Evolutionary conservation across 1,140 invertebrate genomes (phyloP).

Genomic region (Drosophila subpulchrella): DNA sequence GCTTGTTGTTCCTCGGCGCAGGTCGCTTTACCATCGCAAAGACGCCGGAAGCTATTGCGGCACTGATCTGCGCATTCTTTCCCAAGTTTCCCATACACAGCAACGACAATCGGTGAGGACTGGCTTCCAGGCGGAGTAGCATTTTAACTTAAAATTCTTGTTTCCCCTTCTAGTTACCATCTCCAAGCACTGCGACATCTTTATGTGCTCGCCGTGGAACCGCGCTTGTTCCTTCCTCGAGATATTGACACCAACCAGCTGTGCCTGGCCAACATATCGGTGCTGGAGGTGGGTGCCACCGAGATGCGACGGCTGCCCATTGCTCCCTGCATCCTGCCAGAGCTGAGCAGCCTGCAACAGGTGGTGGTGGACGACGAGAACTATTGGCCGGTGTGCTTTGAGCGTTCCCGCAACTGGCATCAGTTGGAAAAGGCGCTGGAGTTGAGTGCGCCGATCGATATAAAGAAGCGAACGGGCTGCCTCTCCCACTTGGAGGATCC

Average conservation of each 20-base stretch:
- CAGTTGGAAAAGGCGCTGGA: conserved; percentile 89
- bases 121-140: too few species aligned
- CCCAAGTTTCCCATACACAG: conserved; percentile 98
- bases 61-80: conserved; percentile 96
- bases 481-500: conserved; percentile 95
- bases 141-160: not conserved
- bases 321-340: conserved; percentile 94
- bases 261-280: conserved; percentile 91
- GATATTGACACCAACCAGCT: conserved; percentile 92
- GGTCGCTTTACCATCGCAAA: conserved; percentile 95
- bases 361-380: conserved; percentile 92
- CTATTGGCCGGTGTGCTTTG: conserved; percentile 95
- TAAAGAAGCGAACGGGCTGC: conserved; percentile 95
- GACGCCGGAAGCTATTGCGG: conserved; percentile 92
- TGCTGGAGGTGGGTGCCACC: conserved; percentile 70
- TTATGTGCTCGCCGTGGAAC: conserved; percentile 96
- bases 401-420: conserved; percentile 93
- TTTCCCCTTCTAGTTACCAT: conserved; percentile 88
- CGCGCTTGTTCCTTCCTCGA: conserved; percentile 93
- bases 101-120: conserved; percentile 91
- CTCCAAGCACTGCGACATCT: conserved; percentile 97
- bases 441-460: conserved; percentile 90
- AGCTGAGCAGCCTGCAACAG: conserved; percentile 90
- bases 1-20: conserved; percentile 96
- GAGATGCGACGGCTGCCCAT: conserved; percentile 75